Evolutionary conservation across 64 coral and sea anemone species (phyloP).

Genomic region (Exaiptasia diaphana): DNA sequence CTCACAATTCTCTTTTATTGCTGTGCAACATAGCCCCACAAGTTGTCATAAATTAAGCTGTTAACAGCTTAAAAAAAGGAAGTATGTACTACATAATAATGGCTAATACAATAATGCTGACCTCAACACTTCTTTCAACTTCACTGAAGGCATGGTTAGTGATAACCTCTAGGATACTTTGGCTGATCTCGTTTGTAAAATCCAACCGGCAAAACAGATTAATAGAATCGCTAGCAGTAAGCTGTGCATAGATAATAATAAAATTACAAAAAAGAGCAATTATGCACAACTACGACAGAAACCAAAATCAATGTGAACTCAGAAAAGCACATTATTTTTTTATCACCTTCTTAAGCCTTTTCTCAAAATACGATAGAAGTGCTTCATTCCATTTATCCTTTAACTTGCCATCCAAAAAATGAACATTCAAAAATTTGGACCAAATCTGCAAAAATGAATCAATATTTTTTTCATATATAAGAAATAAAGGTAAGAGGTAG

Average conservation of each 20-base stretch:
- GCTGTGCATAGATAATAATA: not conserved
- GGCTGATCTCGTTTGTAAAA: not conserved
- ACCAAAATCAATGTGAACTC: no score
- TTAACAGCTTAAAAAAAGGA: not conserved
- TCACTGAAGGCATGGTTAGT: not conserved
- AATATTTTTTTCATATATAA: not conserved
- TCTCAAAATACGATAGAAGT: not conserved
- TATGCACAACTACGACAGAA: no score
- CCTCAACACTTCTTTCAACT: not conserved
- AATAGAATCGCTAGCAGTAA: not conserved
- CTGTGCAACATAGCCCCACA: no score
- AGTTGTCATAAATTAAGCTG: no score
- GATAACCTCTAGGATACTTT: not conserved
- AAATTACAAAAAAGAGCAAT: no score
- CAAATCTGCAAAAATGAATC: not conserved
- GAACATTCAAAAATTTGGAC: not conserved
- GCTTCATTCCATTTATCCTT: not conserved
- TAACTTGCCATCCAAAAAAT: not conserved
- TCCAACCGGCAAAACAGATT: not conserved
- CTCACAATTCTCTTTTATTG: no score
- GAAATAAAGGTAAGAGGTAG: no score
- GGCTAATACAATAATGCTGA: no score
- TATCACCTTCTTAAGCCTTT: not conserved
- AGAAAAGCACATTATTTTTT: no score
- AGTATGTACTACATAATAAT: not conserved